Evolutionary conservation across 2,113 vertebrate genomes (phyloP), one percentile per base, ranked within the genome.

Genomic region (Sardina pilchardus): DNA sequence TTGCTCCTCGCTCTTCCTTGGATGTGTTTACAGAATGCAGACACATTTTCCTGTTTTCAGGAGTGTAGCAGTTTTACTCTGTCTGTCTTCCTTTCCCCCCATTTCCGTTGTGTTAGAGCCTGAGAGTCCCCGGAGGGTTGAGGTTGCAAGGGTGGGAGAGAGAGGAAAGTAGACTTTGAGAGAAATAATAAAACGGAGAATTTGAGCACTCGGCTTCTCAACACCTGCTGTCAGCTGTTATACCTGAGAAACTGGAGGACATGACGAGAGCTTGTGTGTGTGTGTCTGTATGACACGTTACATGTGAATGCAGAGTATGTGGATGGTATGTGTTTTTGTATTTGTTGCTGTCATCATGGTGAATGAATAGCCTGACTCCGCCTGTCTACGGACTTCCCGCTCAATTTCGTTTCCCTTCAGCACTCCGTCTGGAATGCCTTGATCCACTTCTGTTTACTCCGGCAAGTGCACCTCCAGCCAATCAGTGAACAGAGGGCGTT

Each of bases 71-170:
- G 71, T 78, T 78, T 78, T 71, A 71, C 30, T 71, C 26, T 30
- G 63, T 71, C 26, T 30, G 63, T 36, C 71, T 78, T 78, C 16
- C 34, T 78, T 16, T 34, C 26, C 63, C 63, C 14, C 26, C 3
- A 4, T 78, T 36, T 6, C 34, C 4, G 36, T 36, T 78, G 71
- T 78, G 30, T 78, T 78, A 10, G 86, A 88, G 83, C 39, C 17
- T 80, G 26, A 53, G 83, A 36, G 48, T 83, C 86, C 71, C 86
- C 56, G 53, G 45, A 86, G 84, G 89, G 84, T 84, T 75, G 86
- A 85, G 44, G 36, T 53, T 53, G 50, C 50, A 14, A 24, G 53
- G 21, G 53, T 24, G 39, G 47, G 24, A 78, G 45, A 85, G 83
- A 53, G 82, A 6, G 19, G 26, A 71, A 34, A 34, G 14, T 78